Base-by-base conservation (phyloP, 92 coral and sea anemone genomes). In the Epizoanthus illoricatus region DNA sequence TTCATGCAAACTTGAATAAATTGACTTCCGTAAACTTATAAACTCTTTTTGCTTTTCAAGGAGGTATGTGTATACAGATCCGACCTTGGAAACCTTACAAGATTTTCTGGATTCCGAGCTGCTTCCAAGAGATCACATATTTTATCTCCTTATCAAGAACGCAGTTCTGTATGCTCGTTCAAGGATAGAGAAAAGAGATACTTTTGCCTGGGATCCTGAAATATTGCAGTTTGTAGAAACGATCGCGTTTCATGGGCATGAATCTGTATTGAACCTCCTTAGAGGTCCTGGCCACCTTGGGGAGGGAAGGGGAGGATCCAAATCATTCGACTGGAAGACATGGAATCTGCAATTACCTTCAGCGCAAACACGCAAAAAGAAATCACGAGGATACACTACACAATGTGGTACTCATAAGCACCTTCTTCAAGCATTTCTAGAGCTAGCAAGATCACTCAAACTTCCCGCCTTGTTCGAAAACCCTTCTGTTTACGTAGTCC, bases 281-380 rank as follows among this genome's bases (percentile, higher is more conserved):
- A 61, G 65, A 61, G 65, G 65, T 21, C 65, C 65, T 59, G 64
- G 19, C 19, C 64, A 59, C 64, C 64, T 59, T 59, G 64, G 64
- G 11, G 64, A 59, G n/a, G n/a, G n/a, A n/a, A n/a, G n/a, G n/a
- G n/a, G n/a, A n/a, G n/a, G n/a, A n/a, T n/a, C n/a, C n/a, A n/a
- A n/a, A n/a, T n/a, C n/a, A n/a, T n/a, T n/a, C n/a, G n/a, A n/a
- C n/a, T n/a, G 64, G 64, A 19, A 15, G 11, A 59, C 17, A 4
- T 59, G 64, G 64, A 59, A 59, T 59, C 16, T 59, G 64, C 64
- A 15, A 59, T 59, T 59, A 59, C 64, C 64, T 4, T 59, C 64
- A 59, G 64, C 64, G 19, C 64, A 15, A 59, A 59, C 64, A 10
- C 64, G 64, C 19, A 59, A 59, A 19, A 59, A 59, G n/a, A 59